Evolutionary conservation across 2,113 vertebrate species (phyloP).

Genomic region (Lepisosteus oculatus): DNA sequence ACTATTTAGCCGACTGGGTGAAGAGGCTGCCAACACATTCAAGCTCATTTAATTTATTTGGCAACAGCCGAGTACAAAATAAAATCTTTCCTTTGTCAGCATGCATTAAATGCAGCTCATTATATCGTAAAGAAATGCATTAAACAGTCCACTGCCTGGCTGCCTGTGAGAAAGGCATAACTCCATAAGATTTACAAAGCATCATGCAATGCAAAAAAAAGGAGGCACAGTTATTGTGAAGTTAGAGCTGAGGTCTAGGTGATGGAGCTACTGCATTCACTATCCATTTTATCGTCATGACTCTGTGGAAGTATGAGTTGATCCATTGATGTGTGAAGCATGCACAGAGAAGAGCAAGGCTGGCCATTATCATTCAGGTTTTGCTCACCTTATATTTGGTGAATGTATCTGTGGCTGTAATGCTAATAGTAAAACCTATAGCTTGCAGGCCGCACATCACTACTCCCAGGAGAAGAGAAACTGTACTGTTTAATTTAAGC

Average conservation of each 20-base stretch:
- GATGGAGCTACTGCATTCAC: no score
- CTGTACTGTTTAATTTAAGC: no score
- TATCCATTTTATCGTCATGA: no score
- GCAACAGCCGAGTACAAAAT: constrained; percentile 1
- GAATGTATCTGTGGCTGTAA: no score
- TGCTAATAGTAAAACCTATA: no score
- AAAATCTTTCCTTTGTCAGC: constrained; percentile 1
- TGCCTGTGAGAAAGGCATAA: constrained; percentile 1
- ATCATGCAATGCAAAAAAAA: not conserved
- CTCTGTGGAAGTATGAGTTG: no score
- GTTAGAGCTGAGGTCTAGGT: not conserved
- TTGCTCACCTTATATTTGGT: no score
- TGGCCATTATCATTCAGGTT: no score
- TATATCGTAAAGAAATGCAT: not conserved
- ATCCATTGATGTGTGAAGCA: no score
- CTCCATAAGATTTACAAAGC: constrained; percentile 17
- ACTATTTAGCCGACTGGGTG: not conserved
- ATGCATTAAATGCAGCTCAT: constrained; percentile 10
- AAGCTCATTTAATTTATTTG: constrained; percentile 9
- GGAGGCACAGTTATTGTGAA: constrained; percentile 12
- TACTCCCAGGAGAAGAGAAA: no score
- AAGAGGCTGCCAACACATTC: not conserved
- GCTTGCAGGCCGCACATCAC: no score
- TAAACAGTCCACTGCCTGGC: not conserved
- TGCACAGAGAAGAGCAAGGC: no score